Evolutionary conservation across 2,888 invertebrate genomes (phyloP), one percentile per base, ranked within the genome.

Genomic region (Elgonia sp.): DNA sequence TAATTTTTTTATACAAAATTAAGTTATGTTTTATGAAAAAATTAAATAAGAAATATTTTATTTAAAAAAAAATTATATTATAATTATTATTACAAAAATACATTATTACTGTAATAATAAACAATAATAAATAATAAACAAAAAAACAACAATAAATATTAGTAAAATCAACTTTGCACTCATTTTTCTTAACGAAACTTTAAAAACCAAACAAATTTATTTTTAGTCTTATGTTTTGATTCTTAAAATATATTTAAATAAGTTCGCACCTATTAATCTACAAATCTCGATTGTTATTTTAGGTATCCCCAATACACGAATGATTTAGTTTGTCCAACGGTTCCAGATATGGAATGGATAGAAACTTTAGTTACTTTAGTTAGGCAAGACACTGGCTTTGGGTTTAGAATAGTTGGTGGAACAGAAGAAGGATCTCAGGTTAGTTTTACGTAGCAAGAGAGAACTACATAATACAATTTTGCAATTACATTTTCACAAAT

Each of bases 361-460:
- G 97, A 97, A 91, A 96, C 97, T 90, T 95, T 97, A 83, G 97
- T 99, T 10, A 97, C 98, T 0, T 95, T 99, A 75, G 97, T 97
- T 69, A 96, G 98, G n/a, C 98, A 98, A 91, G 97, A 98, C 53
- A 97, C 97, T 81, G 99, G 99, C 2, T 99, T 99, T 95, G 99
- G 99, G 10, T 99, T 99, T 95, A 96, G 99, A 88, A 99, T 99
- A 93, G 98, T 99, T 46, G 99, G 99, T 29, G 99, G 99, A 57
- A 98, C 98, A 0, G 99, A 99, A 95, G 99, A 99, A 95, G 98
- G 98, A 84, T 98, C 98, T 89, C 97, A 99, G 95, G 98, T 97
- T 94, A 93, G 95, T 93, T 29, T 29, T 29, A 29, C 1, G 29
- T 29, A 29, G 29, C 29, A 29, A 29, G 29, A 29, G 29, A 29